Base-by-base conservation (phyloP, 2,797 vertebrate species). In the Protosalanx chinensis region DNA sequence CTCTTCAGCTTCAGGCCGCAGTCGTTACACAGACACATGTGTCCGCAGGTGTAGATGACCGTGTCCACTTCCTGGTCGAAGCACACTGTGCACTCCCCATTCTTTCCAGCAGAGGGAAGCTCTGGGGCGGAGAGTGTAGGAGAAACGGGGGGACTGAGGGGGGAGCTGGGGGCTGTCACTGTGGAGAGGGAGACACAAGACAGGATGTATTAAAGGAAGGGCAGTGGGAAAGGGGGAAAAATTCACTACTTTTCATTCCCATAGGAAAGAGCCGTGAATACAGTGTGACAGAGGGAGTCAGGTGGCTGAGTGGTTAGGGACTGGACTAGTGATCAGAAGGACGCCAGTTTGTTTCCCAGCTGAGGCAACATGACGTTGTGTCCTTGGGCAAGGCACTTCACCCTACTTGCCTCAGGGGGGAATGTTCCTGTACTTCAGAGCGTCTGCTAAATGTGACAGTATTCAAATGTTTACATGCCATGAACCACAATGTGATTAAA, bases 91-190 rank as follows among this genome's bases (percentile, higher is more conserved):
- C 98, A 99, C 79, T 99, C 98, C 68, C 95, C 94, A 0, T 91
- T 96, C 89, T 96, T 98, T 72, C 90, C 93, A 68, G 87, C 85
- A 67, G 92, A 76, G 71, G 90, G 88, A 79, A 81, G 82, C 77
- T 97, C 95, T 0, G 93, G 93, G 16, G 93, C 83, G 8, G 91
- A 76, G 68, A 97, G 91, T 12, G 81, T 78, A 0, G 95, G 97
- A 16, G 97, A 98, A 79, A 94, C 85, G 0, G 95, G 95, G 20
- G 95, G 96, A 56, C 96, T 98, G 83, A 98, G 87, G 0, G 97
- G 97, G 51, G 97, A 99, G 90, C 97, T 98, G 82, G 97, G 97
- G 73, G 97, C 97, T 0, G 97, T 99, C 88, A 99, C 97, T 98
- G 16, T 18, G 30, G 30, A 15, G 16, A 71, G 63, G 67, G 57